Percentiles rank a stretch among this genome's conserved stretches.
These are phyloP conservation scores for Coccyzus lansbergi DNA, from an alignment of 2,797 vertebrate species.

Conservation along the genomic window DNA sequence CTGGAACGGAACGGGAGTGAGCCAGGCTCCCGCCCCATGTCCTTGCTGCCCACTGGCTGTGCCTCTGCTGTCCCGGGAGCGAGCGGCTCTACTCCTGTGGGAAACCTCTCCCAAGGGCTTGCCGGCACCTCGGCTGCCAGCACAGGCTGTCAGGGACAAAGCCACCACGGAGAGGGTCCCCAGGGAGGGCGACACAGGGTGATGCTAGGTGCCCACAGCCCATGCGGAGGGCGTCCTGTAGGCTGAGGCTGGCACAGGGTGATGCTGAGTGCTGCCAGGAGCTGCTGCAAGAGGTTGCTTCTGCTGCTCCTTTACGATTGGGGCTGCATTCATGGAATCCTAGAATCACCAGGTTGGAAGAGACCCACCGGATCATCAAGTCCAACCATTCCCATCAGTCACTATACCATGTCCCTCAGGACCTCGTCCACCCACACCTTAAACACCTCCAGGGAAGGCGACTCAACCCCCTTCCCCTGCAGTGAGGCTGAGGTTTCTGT, in stretches of 20 bases:
- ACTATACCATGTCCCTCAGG: too few species aligned
- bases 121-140: fast-evolving
- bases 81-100: background rate
- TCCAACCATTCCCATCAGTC: too few species aligned
- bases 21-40: fast-evolving
- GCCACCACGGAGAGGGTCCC: too few species aligned
- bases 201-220: too few species aligned
- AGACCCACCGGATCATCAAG: too few species aligned
- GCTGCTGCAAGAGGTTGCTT: fast-evolving
- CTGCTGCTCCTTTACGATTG: fast-evolving
- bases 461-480: too few species aligned
- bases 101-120: background rate
- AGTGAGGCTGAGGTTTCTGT: fast-evolving
- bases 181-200: too few species aligned
- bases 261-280: background rate
- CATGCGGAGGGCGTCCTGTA: too few species aligned
- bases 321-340: fast-evolving
- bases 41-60: background rate
- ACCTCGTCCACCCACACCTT: too few species aligned
- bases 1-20: background rate
- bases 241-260: background rate
- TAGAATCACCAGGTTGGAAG: too few species aligned
- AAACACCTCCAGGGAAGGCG: too few species aligned
- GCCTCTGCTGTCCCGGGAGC: fast-evolving
- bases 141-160: too few species aligned